Conservation (phyloP, 2,797 vertebrate species). For the Podargus strigoides region DNA sequence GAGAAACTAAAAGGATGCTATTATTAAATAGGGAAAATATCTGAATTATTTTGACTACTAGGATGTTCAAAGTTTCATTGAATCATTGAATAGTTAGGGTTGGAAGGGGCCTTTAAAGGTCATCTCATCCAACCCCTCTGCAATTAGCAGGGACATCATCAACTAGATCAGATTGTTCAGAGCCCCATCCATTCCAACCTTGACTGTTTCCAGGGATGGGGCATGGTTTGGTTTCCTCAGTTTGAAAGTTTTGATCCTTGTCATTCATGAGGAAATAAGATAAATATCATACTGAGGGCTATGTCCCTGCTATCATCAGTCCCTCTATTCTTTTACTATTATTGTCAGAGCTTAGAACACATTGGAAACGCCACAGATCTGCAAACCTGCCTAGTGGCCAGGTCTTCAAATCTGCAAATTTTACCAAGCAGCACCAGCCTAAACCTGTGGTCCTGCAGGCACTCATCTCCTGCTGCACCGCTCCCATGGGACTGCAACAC, state of each 20-base stretch:
- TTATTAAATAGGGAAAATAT: not conserved
- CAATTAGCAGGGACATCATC: too few species aligned
- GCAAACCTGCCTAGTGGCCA: not conserved
- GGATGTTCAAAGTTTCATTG: not conserved
- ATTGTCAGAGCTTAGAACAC: not conserved
- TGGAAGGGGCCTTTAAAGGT: too few species aligned
- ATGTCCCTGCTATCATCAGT: not conserved
- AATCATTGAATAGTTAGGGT: too few species aligned
- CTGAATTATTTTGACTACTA: not conserved
- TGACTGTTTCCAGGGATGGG: too few species aligned
- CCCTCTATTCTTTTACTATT: not conserved
- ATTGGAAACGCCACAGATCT: not conserved
- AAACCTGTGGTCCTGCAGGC: not conserved
- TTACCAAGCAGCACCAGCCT: not conserved
- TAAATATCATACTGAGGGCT: not conserved
- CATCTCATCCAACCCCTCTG: too few species aligned
- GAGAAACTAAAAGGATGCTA: not conserved
- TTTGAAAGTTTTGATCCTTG: not conserved
- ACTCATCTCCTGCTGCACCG: accelerated
- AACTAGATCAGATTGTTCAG: too few species aligned
- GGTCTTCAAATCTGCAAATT: not conserved
- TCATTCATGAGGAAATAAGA: not conserved
- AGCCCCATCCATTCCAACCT: too few species aligned
- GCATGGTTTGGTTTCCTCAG: too few species aligned
- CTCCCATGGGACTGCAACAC: not conserved